Evolutionary conservation across 2,797 vertebrate genomes (phyloP).

Genomic region (Lutjanus argentimaculatus): DNA sequence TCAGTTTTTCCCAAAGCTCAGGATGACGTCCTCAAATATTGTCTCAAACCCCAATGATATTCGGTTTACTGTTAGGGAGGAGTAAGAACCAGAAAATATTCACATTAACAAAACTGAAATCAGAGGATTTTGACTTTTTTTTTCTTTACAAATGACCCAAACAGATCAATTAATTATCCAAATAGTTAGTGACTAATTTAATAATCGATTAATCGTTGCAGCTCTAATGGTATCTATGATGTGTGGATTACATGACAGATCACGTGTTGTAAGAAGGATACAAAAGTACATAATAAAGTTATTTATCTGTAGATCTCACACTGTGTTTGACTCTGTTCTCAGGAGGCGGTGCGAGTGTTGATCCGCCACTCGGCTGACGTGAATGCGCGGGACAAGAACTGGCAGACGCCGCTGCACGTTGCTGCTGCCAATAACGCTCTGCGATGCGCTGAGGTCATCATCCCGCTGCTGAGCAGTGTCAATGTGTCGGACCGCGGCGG

Average conservation of each 20-base stretch:
- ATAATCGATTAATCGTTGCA: too few species aligned
- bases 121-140: too few species aligned
- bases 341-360: conserved; percentile 95
- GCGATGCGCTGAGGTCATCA: conserved; percentile 93
- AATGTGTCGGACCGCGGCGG: conserved; percentile 97
- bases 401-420: conserved; percentile 97
- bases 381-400: conserved; percentile 98
- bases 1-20: too few species aligned
- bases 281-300: not conserved
- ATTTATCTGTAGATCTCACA: not conserved
- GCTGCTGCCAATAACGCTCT: conserved; percentile 94
- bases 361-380: conserved; percentile 97
- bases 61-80: too few species aligned
- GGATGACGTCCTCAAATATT: too few species aligned
- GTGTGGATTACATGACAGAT: not conserved
- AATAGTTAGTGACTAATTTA: too few species aligned
- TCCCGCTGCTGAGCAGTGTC: conserved; percentile 95
- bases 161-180: too few species aligned
- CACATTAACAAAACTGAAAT: too few species aligned
- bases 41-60: too few species aligned
- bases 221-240: not conserved
- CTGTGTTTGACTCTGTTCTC: not conserved
- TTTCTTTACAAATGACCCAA: too few species aligned
- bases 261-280: too few species aligned
- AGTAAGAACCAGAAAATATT: too few species aligned